Percentiles rank a stretch among this genome's conserved stretches.
Evolutionary conservation across 2,888 invertebrate species (phyloP).

Genomic region (Gerosis bhagava): DNA sequence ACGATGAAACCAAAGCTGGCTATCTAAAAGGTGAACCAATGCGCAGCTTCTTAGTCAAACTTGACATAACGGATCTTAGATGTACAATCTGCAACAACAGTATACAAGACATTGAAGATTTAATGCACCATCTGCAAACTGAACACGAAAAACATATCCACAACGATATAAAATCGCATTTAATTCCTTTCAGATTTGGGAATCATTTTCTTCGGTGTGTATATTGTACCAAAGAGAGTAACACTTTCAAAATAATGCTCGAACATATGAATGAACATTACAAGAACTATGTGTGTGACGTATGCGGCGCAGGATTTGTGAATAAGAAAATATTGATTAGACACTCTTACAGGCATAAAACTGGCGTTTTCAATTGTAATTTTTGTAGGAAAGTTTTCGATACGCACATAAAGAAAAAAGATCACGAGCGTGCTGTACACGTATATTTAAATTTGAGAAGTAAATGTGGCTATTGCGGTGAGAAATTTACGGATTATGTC

Average conservation of each 20-base stretch:
- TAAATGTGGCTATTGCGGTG: conserved; percentile 51
- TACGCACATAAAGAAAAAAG: conserved; percentile 58
- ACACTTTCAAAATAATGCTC: conserved; percentile 48
- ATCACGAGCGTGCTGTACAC: conserved; percentile 65
- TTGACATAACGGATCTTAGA: conserved; percentile 35
- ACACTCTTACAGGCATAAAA: conserved; percentile 52
- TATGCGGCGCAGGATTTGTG: conserved; percentile 51
- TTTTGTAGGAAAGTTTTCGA: conserved; percentile 68
- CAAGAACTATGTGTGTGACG: conserved; percentile 48
- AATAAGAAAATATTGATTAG: conserved; percentile 42
- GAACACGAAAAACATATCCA: conserved; percentile 42
- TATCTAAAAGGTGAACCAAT: conserved; percentile 6
- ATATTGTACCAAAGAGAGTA: conserved; percentile 42
- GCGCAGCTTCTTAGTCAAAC: conserved; percentile 25
- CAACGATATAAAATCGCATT: conserved; percentile 41
- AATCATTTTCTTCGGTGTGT: conserved; percentile 40
- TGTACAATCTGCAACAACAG: conserved; percentile 29
- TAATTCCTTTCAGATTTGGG: conserved; percentile 52
- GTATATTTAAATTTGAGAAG: conserved; percentile 43
- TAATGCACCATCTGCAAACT: conserved; percentile 42
- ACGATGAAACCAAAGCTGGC: conserved; percentile 25
- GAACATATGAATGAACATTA: conserved; percentile 57
- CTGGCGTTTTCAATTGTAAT: conserved; percentile 53
- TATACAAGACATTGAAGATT: conserved; percentile 34
- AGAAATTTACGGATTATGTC: conserved; percentile 60